phyloP scores from a whole-genome alignment of 2,113 vertebrate species.

The Prunella fulvescens region DNA sequence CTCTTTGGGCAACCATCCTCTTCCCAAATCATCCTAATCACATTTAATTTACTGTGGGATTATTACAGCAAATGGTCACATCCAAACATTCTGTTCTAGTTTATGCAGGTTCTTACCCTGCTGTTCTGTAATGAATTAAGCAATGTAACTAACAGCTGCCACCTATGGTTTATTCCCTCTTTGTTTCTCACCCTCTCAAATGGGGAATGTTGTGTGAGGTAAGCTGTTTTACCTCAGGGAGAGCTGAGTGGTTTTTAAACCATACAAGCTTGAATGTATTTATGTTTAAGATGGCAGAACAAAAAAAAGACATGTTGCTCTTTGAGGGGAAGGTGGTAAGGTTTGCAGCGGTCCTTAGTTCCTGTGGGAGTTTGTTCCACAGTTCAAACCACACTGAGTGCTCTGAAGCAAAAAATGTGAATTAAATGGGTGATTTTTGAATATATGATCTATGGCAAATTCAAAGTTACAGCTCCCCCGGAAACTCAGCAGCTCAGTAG shows the following conservation, averaged over 20 bases:
- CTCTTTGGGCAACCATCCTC: not conserved
- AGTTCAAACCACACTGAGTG: slow-evolving; percentile 33
- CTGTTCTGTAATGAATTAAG: not conserved
- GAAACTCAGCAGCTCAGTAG: slow-evolving; percentile 25
- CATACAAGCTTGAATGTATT: not conserved
- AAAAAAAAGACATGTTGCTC: not conserved
- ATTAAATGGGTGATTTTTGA: slow-evolving; percentile 53
- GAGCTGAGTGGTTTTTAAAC: not conserved
- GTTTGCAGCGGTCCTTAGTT: not conserved
- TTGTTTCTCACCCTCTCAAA: slow-evolving; percentile 6
- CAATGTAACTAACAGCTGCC: not conserved
- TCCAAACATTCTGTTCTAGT: not conserved
- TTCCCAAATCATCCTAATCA: not conserved
- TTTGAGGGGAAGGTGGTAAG: not conserved
- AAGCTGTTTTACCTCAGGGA: not conserved
- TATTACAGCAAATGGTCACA: slow-evolving; percentile 4
- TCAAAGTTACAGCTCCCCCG: slow-evolving; percentile 31
- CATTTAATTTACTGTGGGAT: not conserved
- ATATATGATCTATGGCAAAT: slow-evolving; percentile 46
- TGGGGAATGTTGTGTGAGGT: not conserved
- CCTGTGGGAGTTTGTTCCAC: slow-evolving; percentile 45
- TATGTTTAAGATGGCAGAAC: not conserved
- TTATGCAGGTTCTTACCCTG: not conserved
- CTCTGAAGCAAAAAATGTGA: slow-evolving; percentile 38
- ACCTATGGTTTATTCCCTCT: not conserved